These are phyloP conservation scores for Drosophila suboccidentalis DNA, from an alignment of 2,888 invertebrate species.

Conservation along the genomic window DNA sequence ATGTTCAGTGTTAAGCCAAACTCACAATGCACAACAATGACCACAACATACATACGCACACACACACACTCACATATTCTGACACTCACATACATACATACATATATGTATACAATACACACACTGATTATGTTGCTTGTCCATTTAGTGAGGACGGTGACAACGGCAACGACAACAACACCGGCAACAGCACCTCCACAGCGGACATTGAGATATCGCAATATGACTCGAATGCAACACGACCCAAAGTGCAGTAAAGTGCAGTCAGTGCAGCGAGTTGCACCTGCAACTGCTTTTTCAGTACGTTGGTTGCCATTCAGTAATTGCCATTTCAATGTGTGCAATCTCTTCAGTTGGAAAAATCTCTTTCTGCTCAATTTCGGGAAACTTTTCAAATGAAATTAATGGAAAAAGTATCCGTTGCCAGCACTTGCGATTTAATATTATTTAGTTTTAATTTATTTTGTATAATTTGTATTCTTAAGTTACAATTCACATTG, in stretches of 20 bases:
- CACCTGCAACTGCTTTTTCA: background rate
- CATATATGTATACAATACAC: constrained; percentile 36
- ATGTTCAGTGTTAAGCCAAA: constrained; percentile 51
- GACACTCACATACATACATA: constrained; percentile 20
- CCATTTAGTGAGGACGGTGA: constrained; percentile 74
- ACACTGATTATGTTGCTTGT: constrained; percentile 68
- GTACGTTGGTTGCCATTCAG: constrained; percentile 18
- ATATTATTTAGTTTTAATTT: constrained; percentile 43
- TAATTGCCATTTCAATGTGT: constrained; percentile 55
- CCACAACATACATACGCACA: constrained; percentile 22
- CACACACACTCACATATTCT: constrained; percentile 11
- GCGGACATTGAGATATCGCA: constrained; percentile 82
- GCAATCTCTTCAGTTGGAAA: constrained; percentile 50
- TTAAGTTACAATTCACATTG: constrained; percentile 28
- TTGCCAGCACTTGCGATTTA: constrained; percentile 57
- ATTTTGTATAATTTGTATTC: constrained; percentile 35
- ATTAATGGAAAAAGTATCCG: constrained; percentile 34
- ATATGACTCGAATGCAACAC: constrained; percentile 50
- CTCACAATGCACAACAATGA: constrained; percentile 49
- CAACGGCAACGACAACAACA: constrained; percentile 45
- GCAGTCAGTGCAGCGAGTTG: constrained; percentile 14
- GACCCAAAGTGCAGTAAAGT: constrained; percentile 59
- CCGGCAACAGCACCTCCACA: constrained; percentile 62
- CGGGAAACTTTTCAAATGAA: constrained; percentile 25
- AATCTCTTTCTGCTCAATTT: constrained; percentile 29